Base-by-base conservation (phyloP, 2,113 vertebrate genomes). In the Solea solea region DNA sequence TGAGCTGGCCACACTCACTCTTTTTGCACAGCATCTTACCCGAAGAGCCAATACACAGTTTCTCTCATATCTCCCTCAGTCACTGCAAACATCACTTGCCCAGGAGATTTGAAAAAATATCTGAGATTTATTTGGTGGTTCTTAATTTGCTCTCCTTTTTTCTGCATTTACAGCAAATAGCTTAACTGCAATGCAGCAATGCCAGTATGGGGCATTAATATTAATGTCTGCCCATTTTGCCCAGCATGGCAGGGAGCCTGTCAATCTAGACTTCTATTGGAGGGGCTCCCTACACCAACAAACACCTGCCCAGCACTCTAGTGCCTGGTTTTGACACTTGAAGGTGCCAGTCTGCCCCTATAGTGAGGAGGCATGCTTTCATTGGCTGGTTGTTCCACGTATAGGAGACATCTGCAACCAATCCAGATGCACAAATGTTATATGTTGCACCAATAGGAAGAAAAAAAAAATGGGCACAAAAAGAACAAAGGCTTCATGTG, bases 131-230 rank as follows among this genome's bases (percentile, higher is more conserved):
- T 85, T 74, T 76, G 57, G 84, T 72, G 8, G 48, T 86, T 79
- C 65, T 89, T 73, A 75, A 86, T 85, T 81, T 59, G 48, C 62
- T 70, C 72, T 84, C n/a, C 57, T 78, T 75, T 82, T 66, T 86
- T 84, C 84, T 83, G 81, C 72, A 78, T 89, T 89, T 81, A 82
- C 78, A 78, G 86, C 86, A 89, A 87, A 87, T 86, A 74, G 79
- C 61, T 86, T 85, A 90, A 86, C 91, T 92, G 91, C 93, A 93
- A 67, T 93, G 92, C 90, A 93, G 90, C 88, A 91, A 58, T 91
- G 72, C 76, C 82, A 86, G 89, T 80, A 66, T 89, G 82, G 82
- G 70, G 74, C 86, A 92, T 93, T 90, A 91, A 93, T 91, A 92
- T 92, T 93, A 90, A 92, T 91, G 88, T 73, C 83, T 73, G 53